Conservation (phyloP, 2,113 vertebrate species). For the Heterotis niloticus region DNA sequence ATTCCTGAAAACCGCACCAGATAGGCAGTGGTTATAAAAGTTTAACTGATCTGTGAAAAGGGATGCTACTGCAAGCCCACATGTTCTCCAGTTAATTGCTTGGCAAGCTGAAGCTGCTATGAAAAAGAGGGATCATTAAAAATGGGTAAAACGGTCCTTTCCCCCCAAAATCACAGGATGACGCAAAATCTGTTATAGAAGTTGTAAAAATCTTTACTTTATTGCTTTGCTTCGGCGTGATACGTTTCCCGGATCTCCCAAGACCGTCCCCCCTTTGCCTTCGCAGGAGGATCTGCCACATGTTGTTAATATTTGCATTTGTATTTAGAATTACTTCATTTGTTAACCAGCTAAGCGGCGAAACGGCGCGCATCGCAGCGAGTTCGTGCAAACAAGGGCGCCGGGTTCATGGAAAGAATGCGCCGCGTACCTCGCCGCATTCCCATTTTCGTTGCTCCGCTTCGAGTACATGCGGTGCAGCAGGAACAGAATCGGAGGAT, state of each 20-base stretch:
- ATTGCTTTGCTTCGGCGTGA: constrained; percentile 57
- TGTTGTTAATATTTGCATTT: constrained; percentile 50
- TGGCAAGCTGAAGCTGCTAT: constrained; percentile 54
- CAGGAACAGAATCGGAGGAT: neutral
- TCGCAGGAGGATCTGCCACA: constrained; percentile 42
- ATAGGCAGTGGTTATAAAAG: constrained; percentile 63
- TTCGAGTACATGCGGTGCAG: neutral
- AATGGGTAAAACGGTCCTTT: constrained; percentile 46
- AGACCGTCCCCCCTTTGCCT: constrained; percentile 35
- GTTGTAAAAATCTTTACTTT: constrained; percentile 46
- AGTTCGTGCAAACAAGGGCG: neutral
- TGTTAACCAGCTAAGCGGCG: constrained; percentile 31
- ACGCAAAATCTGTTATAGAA: constrained; percentile 65
- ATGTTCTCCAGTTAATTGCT: constrained; percentile 62
- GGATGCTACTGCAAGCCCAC: constrained; percentile 62
- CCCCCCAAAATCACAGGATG: constrained; percentile 60
- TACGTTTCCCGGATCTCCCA: constrained; percentile 58
- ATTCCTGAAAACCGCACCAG: constrained; percentile 62
- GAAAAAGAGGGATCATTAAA: constrained; percentile 61
- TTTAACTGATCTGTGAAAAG: constrained; percentile 70
- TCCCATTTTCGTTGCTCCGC: neutral
- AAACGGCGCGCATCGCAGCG: neutral
- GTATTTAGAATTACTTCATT: constrained; percentile 44
- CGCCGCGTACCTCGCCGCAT: neutral
- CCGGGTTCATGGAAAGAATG: neutral